A percentile compares a stretch with the other conserved stretches of the same genome.
Conservation (phyloP, 64 coral and sea anemone species). For the Dendronephthya gigantea region DNA sequence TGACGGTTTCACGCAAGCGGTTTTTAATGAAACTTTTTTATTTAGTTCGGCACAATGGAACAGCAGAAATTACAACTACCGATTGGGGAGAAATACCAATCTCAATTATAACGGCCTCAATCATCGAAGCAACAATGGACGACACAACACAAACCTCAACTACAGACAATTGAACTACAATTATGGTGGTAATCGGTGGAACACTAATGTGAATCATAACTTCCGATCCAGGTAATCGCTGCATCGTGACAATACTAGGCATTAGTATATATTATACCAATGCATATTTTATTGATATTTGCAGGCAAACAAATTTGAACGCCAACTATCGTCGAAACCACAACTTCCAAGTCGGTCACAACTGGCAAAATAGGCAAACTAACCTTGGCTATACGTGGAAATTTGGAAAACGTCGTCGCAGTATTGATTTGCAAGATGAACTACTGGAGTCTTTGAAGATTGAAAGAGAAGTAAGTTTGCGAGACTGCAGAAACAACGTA, state of each 20-base stretch:
- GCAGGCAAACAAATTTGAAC: not conserved
- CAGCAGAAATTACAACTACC: not conserved
- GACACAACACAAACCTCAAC: not conserved
- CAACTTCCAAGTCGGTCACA: not conserved
- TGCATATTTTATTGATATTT: not conserved
- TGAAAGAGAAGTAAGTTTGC: not conserved
- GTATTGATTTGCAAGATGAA: not conserved
- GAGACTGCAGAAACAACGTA: no score
- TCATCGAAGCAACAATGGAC: not conserved
- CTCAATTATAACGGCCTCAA: not conserved
- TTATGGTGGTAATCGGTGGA: not conserved
- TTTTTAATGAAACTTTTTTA: not conserved
- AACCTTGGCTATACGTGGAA: not conserved
- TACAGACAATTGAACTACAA: not conserved
- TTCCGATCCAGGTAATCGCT: not conserved
- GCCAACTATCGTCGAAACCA: conserved; percentile 9
- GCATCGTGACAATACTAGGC: not conserved
- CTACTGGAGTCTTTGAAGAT: not conserved
- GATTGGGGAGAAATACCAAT: not conserved
- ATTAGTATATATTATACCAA: not conserved
- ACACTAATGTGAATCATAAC: not conserved
- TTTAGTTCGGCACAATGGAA: not conserved
- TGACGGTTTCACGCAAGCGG: no score
- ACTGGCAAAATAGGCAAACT: conserved; percentile 6
- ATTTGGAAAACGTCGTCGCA: not conserved